A percentile compares a stretch with the other conserved stretches of the same genome.
phyloP scores from a whole-genome alignment of 2,797 vertebrate genomes.

The Pygocentrus nattereri region DNA sequence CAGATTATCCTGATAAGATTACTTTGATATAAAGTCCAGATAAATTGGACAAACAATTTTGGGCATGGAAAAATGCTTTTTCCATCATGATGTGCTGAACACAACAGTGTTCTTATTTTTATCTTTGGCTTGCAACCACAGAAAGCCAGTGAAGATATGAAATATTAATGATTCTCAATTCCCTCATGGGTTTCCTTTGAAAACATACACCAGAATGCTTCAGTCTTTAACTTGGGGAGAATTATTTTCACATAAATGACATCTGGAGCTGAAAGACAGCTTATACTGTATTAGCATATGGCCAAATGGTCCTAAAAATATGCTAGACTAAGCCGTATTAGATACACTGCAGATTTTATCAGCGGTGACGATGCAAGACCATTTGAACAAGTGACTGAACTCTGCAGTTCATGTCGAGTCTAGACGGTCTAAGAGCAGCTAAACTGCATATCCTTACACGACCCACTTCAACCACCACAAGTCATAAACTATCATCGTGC shows the following conservation, averaged over 20 bases:
- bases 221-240: conserved; percentile 13
- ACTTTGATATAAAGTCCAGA: conserved; percentile 38
- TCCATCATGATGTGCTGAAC: conserved; percentile 9
- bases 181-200: conserved; percentile 16
- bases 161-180: conserved; percentile 40
- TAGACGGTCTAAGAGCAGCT: conserved; percentile 4
- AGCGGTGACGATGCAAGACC: background rate
- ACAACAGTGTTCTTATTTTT: conserved; percentile 30
- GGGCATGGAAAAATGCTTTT: background rate
- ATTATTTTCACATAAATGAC: conserved; percentile 28
- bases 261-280: conserved; percentile 30
- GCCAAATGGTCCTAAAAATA: conserved; percentile 15
- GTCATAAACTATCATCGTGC: conserved; percentile 3
- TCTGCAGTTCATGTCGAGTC: conserved; percentile 5
- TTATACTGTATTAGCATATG: background rate
- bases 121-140: conserved; percentile 23
- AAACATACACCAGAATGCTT: conserved; percentile 23
- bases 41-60: conserved; percentile 14
- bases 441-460: background rate
- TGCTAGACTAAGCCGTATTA: background rate
- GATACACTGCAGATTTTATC: background rate
- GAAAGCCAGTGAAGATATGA: conserved; percentile 26
- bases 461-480: conserved; percentile 2
- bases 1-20: conserved; percentile 18
- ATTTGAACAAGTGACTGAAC: background rate